These are phyloP conservation scores for Cerastis rubricosa DNA, from an alignment of 2,888 invertebrate species.

Conservation along the genomic window DNA sequence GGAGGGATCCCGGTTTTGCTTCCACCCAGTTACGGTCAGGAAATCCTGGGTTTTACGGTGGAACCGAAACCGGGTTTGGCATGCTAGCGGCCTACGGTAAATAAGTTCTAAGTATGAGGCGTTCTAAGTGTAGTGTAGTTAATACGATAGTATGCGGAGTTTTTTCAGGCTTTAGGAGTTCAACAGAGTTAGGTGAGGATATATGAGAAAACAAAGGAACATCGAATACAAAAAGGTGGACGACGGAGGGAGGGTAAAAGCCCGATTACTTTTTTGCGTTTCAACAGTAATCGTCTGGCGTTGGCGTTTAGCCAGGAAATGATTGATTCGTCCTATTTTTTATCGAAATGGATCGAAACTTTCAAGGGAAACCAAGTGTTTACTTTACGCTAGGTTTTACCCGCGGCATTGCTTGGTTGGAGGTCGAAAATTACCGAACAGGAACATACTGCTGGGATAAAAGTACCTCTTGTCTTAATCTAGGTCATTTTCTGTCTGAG, in stretches of 20 bases:
- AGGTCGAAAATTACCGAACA: not conserved
- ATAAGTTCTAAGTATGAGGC: not conserved
- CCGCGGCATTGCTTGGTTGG: not conserved
- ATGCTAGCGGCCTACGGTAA: too few relatives aligned
- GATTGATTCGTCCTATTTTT: conserved; percentile 46
- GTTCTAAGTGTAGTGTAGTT: too few relatives aligned
- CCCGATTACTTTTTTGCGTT: conserved; percentile 30
- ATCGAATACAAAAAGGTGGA: not conserved
- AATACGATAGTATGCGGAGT: not conserved
- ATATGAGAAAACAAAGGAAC: not conserved
- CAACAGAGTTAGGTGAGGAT: too few relatives aligned
- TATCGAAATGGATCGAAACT: conserved; percentile 20
- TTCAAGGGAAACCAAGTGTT: conserved; percentile 19
- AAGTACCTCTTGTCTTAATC: not conserved
- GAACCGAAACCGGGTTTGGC: too few relatives aligned
- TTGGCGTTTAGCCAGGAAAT: conserved; percentile 55
- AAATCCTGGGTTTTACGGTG: too few relatives aligned
- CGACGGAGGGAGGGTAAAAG: not conserved
- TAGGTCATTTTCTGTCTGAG: not conserved
- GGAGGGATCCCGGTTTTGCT: too few relatives aligned
- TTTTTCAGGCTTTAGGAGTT: not conserved
- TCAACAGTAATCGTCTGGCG: conserved; percentile 11
- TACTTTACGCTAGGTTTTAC: not conserved
- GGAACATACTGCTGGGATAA: not conserved
- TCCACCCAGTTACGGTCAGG: too few relatives aligned